These are phyloP conservation scores for Mungos mungo DNA, from an alignment of 2,113 vertebrate species.

Conservation along the genomic window DNA sequence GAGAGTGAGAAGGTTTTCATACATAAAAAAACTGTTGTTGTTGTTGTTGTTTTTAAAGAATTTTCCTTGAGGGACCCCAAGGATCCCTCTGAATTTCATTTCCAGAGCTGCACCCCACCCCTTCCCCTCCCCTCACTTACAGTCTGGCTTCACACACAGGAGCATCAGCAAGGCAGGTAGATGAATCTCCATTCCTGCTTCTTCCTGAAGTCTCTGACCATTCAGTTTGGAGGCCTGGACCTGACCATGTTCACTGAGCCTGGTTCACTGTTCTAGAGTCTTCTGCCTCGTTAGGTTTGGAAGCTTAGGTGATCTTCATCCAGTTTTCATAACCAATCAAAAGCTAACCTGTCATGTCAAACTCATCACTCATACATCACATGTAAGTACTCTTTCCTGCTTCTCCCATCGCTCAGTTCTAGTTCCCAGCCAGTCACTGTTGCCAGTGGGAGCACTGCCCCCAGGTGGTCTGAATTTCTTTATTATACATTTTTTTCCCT, in stretches of 20 bases:
- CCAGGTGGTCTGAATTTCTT: background rate
- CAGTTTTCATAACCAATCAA: slow-evolving; percentile 2
- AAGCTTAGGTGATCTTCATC: background rate
- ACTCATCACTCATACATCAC: background rate
- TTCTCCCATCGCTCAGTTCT: background rate
- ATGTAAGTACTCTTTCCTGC: background rate
- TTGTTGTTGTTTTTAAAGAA: background rate
- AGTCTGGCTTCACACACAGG: background rate
- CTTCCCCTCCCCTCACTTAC: background rate
- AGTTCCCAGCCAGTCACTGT: background rate
- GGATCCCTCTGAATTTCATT: background rate
- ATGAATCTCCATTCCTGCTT: background rate
- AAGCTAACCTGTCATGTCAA: background rate
- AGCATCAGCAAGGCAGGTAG: background rate
- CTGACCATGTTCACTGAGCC: background rate
- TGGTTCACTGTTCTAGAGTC: background rate
- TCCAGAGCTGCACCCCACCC: background rate
- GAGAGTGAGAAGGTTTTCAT: background rate
- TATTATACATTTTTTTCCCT: background rate
- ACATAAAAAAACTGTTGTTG: background rate
- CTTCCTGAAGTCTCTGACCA: background rate
- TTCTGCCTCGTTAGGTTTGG: background rate
- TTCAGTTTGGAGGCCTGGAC: background rate
- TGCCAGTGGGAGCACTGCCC: background rate
- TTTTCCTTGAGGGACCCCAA: background rate